Base-by-base conservation (phyloP, 1,140 invertebrate genomes). In the Drosophila kurseongensis region DNA sequence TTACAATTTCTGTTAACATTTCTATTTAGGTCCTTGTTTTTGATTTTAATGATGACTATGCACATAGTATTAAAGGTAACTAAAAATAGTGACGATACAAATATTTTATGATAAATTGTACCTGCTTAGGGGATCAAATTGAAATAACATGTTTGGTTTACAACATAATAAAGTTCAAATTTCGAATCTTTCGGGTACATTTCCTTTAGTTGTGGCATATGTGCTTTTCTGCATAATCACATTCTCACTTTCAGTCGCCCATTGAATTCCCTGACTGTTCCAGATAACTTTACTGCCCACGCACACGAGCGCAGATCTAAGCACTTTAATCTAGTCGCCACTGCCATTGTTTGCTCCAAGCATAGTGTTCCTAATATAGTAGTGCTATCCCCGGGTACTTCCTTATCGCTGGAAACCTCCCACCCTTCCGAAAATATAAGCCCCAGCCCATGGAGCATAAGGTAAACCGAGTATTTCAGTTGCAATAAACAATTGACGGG, bases 401-500 rank as follows among this genome's bases (percentile, higher is more conserved):
- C 59, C 60, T 63, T 63, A 63, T 63, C 60, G 38, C 14, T 10
- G 36, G 1, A n/a, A 50, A 32, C 29, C 29, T 32, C 29, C 29
- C 14, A 3, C 36, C 36, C 18, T 38, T n/a, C 32, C 44, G 5
- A 44, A 47, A 32, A 57, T 58, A 32, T 38, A 54, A 57, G 35
- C 6, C 50, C 59, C 52, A 9, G 5, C 16, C 23, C 60, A 14
- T n/a, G 23, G 47, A 38, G 38, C 36, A 63, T 36, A 51, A 27
- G 36, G 59, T 23, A 14, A 50, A 14, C 27, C 45, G 38, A 44
- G 27, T 66, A 45, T 68, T 52, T 66, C 65, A 66, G 65, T 68
- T 68, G 52, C 60, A 68, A 65, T 65, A 68, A 68, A 68, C 65
- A 65, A 66, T 65, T 68, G 60, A n/a, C 47, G 18, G 47, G 60